Evolutionary conservation across 2,888 invertebrate species (phyloP), one percentile per base, ranked within the genome.

Genomic region (Drosophila prolongata): DNA sequence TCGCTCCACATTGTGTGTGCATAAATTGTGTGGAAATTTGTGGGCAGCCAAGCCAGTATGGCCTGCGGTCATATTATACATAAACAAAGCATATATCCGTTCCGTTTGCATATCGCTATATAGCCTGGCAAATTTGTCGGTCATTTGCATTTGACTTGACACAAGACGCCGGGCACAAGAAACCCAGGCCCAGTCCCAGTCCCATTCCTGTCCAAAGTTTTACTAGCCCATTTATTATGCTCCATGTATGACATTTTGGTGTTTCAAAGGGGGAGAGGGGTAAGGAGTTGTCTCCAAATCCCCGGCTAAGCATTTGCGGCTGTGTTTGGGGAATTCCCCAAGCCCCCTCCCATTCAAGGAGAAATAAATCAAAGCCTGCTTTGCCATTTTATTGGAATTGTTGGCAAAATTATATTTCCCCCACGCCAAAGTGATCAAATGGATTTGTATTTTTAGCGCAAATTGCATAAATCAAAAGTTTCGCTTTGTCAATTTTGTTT

Each of bases 381-480:
- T 71, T 69, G 79, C 62, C 49, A 70, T 81, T 84, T 87, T 87
- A 84, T 84, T 83, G 84, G 83, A 78, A 81, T 83, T 87, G 87
- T 87, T 81, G 49, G 85, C 65, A 68, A 76, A 83, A 84, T 83
- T 81, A 76, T 81, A 66, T 66, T 66, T 55, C 38, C 47, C 49
- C 55, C 78, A 54, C 65, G 58, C 74, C 78, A 87, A 76, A 77
- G 80, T 72, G 80, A 82, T 86, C 83, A 82, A 82, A 83, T 84
- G 80, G 54, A 79, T 87, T 83, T 83, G 83, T 87, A 79, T 84
- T 84, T 84, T 84, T 76, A 80, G 74, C 71, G 78, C 47, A 76
- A 76, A 84, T 87, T 87, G 81, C 81, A 84, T 84, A 84, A 84
- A 84, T 84, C 83, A 84, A 87, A 84, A 81, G 64, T 84, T 84